These are phyloP conservation scores for Corticium candelabrum DNA, from an alignment of 37 sponge, comb jelly and placozoan species.

Conservation along the genomic window DNA sequence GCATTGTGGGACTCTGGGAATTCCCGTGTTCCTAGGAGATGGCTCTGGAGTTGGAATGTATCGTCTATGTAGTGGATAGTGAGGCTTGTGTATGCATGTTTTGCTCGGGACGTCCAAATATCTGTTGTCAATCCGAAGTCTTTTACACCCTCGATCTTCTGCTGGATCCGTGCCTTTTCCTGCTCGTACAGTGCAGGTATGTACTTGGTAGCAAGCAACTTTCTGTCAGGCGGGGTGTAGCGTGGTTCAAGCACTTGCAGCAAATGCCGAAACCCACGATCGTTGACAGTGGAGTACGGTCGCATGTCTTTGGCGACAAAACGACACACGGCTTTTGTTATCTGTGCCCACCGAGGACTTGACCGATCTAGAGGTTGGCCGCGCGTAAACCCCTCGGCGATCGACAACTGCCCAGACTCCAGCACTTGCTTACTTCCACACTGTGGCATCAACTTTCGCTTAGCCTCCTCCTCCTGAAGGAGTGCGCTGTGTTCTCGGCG, in stretches of 20 bases:
- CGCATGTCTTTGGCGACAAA: slow-evolving; percentile 32
- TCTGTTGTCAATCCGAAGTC: slow-evolving; percentile 21
- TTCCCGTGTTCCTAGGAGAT: slow-evolving; percentile 19
- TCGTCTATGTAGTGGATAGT: slow-evolving; percentile 12
- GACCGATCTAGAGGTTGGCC: no score
- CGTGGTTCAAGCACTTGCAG: slow-evolving; percentile 25
- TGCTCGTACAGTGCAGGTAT: slow-evolving; percentile 16
- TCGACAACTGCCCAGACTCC: no score
- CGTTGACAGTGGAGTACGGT: slow-evolving; percentile 25
- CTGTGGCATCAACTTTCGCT: no score
- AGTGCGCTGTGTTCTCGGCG: no score
- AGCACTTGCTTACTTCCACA: no score
- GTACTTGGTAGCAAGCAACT: slow-evolving; percentile 12
- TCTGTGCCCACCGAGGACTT: no score
- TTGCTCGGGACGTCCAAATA: slow-evolving; percentile 23
- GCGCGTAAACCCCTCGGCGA: no score
- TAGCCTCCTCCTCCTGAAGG: no score
- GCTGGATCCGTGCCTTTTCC: slow-evolving; percentile 13
- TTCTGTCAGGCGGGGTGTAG: slow-evolving; percentile 21
- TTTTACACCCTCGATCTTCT: neutral
- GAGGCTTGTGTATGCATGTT: slow-evolving; percentile 24
- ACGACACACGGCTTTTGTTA: no score
- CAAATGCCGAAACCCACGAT: slow-evolving; percentile 20
- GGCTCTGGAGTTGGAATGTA: neutral
- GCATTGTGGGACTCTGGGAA: slow-evolving; percentile 22